Conservation (phyloP, 2,113 vertebrate genomes). For the Ellobius talpinus region DNA sequence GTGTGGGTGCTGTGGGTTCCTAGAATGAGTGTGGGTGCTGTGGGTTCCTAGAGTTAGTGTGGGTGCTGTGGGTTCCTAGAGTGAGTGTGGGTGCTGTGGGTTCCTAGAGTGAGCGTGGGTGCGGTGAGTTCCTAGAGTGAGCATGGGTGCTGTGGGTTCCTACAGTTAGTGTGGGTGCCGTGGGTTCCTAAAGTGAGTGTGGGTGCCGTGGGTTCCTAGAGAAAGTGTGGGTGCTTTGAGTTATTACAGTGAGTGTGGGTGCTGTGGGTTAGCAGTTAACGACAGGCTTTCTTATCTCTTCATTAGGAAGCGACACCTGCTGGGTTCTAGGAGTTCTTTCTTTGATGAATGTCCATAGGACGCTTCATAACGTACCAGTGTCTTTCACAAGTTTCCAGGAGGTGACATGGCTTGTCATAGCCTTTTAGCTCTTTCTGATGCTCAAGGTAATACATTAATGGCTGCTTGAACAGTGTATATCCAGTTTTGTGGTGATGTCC, state of each 20-base stretch:
- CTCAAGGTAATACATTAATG: not conserved
- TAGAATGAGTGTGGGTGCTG: not conserved
- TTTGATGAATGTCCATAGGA: slow-evolving; percentile 2
- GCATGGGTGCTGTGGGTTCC: not conserved
- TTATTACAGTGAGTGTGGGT: not conserved
- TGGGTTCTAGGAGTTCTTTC: not conserved
- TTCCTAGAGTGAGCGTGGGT: not conserved
- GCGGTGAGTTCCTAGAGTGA: not conserved
- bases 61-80: not conserved
- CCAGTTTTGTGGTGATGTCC: not conserved
- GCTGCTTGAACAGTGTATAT: slow-evolving; percentile 22
- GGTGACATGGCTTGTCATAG: slow-evolving; percentile 18
- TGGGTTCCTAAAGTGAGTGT: not conserved
- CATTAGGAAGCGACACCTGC: not conserved
- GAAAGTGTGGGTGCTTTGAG: not conserved
- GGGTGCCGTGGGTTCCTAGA: not conserved
- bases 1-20: no score
- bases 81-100: not conserved
- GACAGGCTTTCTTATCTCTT: not conserved
- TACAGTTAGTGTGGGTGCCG: not conserved
- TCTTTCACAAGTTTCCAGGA: slow-evolving; percentile 43
- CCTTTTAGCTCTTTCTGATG: slow-evolving; percentile 9
- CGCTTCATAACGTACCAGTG: not conserved
- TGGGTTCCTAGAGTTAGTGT: not conserved
- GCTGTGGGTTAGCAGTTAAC: not conserved